Base-by-base conservation (phyloP, 2,888 invertebrate genomes). In the Deilephila porcellus region DNA sequence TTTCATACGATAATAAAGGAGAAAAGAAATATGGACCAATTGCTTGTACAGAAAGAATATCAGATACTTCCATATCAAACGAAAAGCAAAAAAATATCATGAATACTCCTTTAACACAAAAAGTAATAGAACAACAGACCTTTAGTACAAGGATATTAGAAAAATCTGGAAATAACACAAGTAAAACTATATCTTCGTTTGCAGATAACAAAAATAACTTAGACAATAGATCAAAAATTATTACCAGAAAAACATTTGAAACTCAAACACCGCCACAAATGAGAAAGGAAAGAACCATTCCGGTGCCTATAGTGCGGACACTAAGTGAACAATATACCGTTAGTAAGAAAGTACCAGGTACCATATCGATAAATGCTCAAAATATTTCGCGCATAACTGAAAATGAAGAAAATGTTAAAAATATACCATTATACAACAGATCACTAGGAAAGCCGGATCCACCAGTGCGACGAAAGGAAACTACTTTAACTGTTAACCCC, bases 211-310 rank as follows among this genome's bases (percentile, higher is more conserved):
- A 34, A 64, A 45, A 11, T 3, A 37, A 45, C 3, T 25, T 20
- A 25, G 14, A 8, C 20, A 45, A 20, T 20, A 45, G 8, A 20
- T 3, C 37, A 64, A 45, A 14, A 45, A 20, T 45, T 20, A 19
- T 45, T 4, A 45, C 64, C 6, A 62, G 6, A 64, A 64, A 45
- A 37, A 45, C 64, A 64, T 64, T 45, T 14, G 64, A 64, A 20
- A 64, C 4, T 20, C 45, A 64, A 45, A 64, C 45, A 64, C 64
- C 64, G 1, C 20, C 37, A 37, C n/a, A 45, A 64, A 20, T n/a
- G 20, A 64, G 64, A 45, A 64, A 64, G 14, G 20, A 14, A 64
- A 60, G 29, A 29, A 60, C 56, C 14, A 14, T 60, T 14, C 29
- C 29, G 5, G 11, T 25, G 20, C 60, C 29, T 25, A 45, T 20